phyloP scores from a whole-genome alignment of 2,113 vertebrate species.

The Cisticola juncidis region DNA sequence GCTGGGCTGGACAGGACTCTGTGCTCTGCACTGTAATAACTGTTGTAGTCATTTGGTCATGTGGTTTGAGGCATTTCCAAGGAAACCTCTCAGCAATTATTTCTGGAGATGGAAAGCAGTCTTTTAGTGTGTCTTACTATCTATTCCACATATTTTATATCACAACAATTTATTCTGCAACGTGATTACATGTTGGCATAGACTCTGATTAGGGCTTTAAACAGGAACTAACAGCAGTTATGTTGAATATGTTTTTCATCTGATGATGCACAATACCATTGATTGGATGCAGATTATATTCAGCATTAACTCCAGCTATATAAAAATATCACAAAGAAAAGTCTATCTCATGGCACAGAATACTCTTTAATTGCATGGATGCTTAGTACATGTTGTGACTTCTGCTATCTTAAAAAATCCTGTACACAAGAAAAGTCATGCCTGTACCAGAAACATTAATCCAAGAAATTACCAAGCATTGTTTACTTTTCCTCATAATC shows the following conservation, averaged over 20 bases:
- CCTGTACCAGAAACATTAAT: slow-evolving; percentile 52
- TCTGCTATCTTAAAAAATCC: slow-evolving; percentile 43
- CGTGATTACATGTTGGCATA: slow-evolving; percentile 71
- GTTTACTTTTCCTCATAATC: slow-evolving; percentile 29
- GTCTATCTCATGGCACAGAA: slow-evolving; percentile 59
- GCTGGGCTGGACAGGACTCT: neutral
- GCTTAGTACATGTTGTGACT: slow-evolving; percentile 65
- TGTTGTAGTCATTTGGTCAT: slow-evolving; percentile 1
- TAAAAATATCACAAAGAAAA: slow-evolving; percentile 71
- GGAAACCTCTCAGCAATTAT: slow-evolving; percentile 63
- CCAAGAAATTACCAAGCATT: slow-evolving; percentile 42
- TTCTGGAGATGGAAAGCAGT: slow-evolving; percentile 52
- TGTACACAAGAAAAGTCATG: slow-evolving; percentile 31
- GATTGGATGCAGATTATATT: slow-evolving; percentile 72
- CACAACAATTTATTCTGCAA: slow-evolving; percentile 71
- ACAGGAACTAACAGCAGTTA: slow-evolving; percentile 71
- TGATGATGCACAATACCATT: slow-evolving; percentile 73
- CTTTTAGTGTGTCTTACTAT: slow-evolving; percentile 55
- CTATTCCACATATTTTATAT: slow-evolving; percentile 57
- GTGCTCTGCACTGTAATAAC: neutral
- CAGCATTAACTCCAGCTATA: slow-evolving; percentile 68
- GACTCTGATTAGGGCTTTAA: slow-evolving; percentile 73
- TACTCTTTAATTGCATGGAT: slow-evolving; percentile 69
- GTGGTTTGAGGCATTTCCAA: slow-evolving; percentile 64
- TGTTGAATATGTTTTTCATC: slow-evolving; percentile 71